These are phyloP conservation scores for Phrynocephalus versicolor DNA, from an alignment of 2,113 vertebrate genomes.

Conservation along the genomic window DNA sequence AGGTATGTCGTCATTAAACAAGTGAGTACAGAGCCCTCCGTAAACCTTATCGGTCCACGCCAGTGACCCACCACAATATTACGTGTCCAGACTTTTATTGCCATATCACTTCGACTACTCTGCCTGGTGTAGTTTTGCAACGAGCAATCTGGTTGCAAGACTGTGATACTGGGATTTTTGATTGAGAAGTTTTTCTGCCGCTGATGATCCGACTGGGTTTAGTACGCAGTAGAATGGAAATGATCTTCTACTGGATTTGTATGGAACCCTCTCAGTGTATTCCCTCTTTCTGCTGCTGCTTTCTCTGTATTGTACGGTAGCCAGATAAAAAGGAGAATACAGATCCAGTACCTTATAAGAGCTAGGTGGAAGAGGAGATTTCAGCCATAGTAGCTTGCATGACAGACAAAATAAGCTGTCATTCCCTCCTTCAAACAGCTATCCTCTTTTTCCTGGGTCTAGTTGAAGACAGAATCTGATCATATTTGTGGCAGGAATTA, in stretches of 20 bases:
- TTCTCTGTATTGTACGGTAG: too few species aligned
- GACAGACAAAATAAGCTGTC: too few species aligned
- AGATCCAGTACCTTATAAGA: too few species aligned
- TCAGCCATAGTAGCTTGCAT: too few species aligned
- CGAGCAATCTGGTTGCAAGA: neutral
- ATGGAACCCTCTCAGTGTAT: too few species aligned
- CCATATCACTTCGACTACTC: neutral
- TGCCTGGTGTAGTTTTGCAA: neutral
- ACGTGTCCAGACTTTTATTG: neutral
- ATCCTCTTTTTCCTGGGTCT: too few species aligned
- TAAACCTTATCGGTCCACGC: neutral
- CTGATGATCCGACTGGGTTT: neutral
- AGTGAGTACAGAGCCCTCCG: neutral
- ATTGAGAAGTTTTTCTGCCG: constrained; percentile 9
- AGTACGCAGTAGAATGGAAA: neutral
- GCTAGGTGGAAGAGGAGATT: too few species aligned
- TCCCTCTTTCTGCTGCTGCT: too few species aligned
- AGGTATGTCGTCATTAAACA: neutral
- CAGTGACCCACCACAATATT: neutral
- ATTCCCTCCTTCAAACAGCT: too few species aligned
- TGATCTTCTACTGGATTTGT: neutral
- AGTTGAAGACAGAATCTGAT: too few species aligned
- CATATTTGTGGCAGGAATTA: too few species aligned
- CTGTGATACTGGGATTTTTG: neutral
- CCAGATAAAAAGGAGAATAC: too few species aligned